Evolutionary conservation across 2,797 vertebrate genomes (phyloP).

Genomic region (Clarias pachynema): DNA sequence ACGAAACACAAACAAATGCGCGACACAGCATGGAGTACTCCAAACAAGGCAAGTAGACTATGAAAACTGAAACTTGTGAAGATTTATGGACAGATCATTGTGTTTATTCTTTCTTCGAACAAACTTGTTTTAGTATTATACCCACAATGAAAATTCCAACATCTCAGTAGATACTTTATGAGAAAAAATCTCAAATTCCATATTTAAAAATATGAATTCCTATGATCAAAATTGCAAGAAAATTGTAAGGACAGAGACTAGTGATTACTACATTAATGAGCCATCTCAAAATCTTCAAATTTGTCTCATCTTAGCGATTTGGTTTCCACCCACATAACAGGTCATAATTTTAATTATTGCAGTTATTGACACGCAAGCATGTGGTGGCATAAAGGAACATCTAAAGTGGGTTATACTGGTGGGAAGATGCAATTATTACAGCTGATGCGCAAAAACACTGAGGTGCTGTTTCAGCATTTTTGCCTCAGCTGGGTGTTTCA

Average conservation of each 20-base stretch:
- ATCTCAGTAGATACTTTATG: not conserved
- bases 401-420: not conserved
- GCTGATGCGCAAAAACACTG: not conserved
- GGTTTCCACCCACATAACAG: not conserved
- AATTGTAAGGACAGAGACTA: not conserved
- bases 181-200: not conserved
- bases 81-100: too few species aligned
- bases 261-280: not conserved
- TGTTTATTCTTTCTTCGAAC: too few species aligned
- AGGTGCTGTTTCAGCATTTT: slow-evolving; percentile 2
- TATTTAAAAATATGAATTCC: not conserved
- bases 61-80: too few species aligned
- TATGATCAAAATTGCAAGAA: too few species aligned
- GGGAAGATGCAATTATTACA: not conserved
- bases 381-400: not conserved
- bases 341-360: not conserved
- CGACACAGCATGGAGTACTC: too few species aligned
- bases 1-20: too few species aligned
- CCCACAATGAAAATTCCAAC: not conserved
- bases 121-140: not conserved
- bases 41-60: too few species aligned
- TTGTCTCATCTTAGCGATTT: not conserved
- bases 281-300: not conserved
- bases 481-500: not conserved
- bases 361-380: not conserved